Percentiles rank a stretch among this genome's conserved stretches.
These are phyloP conservation scores for Falco novaeseelandiae DNA, from an alignment of 2,797 vertebrate species.

Conservation along the genomic window DNA sequence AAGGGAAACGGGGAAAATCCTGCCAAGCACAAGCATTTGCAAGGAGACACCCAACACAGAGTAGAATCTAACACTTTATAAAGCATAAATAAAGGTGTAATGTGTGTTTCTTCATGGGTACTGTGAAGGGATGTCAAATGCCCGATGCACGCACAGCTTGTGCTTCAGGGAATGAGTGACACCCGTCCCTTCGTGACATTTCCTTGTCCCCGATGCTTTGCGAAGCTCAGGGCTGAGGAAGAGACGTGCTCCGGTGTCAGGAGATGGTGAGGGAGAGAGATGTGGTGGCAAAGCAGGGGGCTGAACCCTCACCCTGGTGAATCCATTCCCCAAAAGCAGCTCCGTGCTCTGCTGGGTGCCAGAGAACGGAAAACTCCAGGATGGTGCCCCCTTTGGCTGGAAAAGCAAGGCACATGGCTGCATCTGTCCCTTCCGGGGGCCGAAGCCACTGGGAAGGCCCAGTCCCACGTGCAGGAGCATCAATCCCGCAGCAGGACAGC, in stretches of 20 bases:
- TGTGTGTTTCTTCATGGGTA: neutral
- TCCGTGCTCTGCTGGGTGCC: neutral
- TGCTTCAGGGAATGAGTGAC: neutral
- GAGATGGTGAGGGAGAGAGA: neutral
- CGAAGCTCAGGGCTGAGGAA: neutral
- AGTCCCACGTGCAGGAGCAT: accelerated
- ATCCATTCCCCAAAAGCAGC: neutral
- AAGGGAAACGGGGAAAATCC: neutral
- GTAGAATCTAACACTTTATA: neutral
- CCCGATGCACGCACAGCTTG: too few species aligned
- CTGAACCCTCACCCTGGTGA: neutral
- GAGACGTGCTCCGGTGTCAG: neutral
- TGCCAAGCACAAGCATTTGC: neutral
- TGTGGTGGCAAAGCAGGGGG: neutral
- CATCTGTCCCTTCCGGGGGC: accelerated
- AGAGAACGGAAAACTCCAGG: neutral
- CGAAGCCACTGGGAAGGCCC: accelerated
- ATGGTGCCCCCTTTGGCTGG: neutral
- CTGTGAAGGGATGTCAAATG: too few species aligned
- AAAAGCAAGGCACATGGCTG: accelerated
- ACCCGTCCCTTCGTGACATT: neutral
- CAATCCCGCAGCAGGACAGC: neutral
- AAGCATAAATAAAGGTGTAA: neutral
- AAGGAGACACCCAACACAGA: neutral
- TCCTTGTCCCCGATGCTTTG: neutral